Evolutionary conservation across 2,797 vertebrate species (phyloP).

Genomic region (Haliaeetus albicilla): DNA sequence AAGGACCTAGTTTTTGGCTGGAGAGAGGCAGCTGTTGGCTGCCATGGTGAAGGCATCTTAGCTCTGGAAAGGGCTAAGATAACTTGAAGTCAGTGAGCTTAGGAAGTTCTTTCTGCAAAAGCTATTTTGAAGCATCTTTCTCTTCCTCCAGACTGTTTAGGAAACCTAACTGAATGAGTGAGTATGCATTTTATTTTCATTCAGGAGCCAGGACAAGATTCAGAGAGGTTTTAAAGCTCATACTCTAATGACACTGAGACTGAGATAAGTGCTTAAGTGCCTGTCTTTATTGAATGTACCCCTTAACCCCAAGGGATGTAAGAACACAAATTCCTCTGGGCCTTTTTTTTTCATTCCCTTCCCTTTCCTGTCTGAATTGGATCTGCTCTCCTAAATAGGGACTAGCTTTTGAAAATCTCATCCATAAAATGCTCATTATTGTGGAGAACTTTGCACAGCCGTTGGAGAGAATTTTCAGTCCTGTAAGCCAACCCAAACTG

Average conservation of each 20-base stretch:
- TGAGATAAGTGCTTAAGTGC: neutral
- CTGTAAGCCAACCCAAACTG: neutral
- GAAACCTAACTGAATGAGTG: neutral
- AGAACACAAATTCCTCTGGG: neutral
- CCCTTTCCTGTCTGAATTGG: neutral
- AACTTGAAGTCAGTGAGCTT: neutral
- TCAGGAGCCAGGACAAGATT: neutral
- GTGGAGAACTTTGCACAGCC: neutral
- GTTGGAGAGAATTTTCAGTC: neutral
- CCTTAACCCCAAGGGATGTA: neutral
- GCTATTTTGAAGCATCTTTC: neutral
- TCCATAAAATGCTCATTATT: neutral
- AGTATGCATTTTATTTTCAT: neutral
- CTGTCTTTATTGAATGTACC: neutral
- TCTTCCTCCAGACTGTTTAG: neutral
- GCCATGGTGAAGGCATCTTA: neutral
- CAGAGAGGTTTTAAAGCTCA: neutral
- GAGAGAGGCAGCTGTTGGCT: neutral
- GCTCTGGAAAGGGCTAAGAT: neutral
- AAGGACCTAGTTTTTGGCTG: neutral
- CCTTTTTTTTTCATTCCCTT: neutral
- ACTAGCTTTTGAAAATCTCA: neutral
- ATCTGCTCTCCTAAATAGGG: neutral
- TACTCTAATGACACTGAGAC: neutral
- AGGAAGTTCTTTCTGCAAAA: neutral